Base-by-base conservation (phyloP, 2,888 invertebrate species). In the Pogonocherus hispidulus region DNA sequence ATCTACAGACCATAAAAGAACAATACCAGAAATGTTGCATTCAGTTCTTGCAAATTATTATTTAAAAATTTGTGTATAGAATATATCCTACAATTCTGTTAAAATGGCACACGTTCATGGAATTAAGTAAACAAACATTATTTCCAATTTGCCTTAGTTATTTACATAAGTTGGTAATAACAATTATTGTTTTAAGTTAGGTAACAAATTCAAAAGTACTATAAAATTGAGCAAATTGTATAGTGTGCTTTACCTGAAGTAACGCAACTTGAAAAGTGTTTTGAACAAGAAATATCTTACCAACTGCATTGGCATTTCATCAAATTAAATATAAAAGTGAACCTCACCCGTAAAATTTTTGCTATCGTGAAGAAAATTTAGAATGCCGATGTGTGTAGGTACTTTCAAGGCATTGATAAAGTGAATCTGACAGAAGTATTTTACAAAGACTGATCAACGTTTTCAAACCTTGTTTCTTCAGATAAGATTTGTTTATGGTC, bases 151-250 rank as follows among this genome's bases (percentile, higher is more conserved):
- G n/a, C 16, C 23, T 46, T 59, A 27, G 27, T 19, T 22, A 47
- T 27, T 37, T 37, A 32, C 19, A 19, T 32, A 59, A 59, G 49
- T 62, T 16, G 35, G 62, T 51, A 51, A 35, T 51, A 47, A 37
- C 37, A 20, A 32, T 52, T 16, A 11, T 20, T 57, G 20, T 20
- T 55, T 14, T 35, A 49, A 55, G 23, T 32, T 49, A 64, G 32
- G 18, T 46, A 63, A 46, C 46, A 32, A 37, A 35, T 35, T 20
- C 32, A 46, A 51, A 11, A 49, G 56, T 49, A 20, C 51, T 56
- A 56, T 64, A 64, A 64, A 64, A 64, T 56, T 64, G 56, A 56
- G 56, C 56, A 56, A 64, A 16, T 63, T 18, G 55, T 55, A 55
- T 49, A 64, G 56, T 9, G 35, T 22, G 22, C 51, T 59, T 62